phyloP scores from a whole-genome alignment of 1,140 invertebrate genomes.

The Maconellicoccus hirsutus region DNA sequence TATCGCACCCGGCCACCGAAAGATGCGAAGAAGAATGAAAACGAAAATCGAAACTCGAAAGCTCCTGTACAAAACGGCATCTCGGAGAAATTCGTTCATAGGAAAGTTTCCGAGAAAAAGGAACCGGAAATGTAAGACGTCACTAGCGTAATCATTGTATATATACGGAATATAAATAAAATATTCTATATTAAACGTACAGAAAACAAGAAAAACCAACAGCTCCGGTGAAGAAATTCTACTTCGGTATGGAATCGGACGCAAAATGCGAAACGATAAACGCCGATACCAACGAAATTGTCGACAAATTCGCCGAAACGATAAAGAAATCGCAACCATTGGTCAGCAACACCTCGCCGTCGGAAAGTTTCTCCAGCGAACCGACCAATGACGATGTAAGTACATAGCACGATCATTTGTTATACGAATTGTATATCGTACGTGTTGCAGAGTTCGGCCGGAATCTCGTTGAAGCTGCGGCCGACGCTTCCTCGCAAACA shows the following conservation, averaged over 20 bases:
- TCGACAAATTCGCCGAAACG: constrained; percentile 36
- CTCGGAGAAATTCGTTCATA: neutral
- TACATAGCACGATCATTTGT: neutral
- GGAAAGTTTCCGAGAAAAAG: neutral
- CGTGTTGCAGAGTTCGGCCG: constrained; percentile 20
- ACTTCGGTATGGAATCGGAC: constrained; percentile 58
- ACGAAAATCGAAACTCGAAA: neutral
- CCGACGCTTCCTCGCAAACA: constrained; percentile 66
- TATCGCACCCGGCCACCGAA: neutral
- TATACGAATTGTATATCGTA: neutral
- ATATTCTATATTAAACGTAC: too few relatives aligned
- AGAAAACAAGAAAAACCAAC: too few relatives aligned
- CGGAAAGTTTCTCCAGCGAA: constrained; percentile 29
- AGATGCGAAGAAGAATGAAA: neutral
- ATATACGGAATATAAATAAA: too few relatives aligned
- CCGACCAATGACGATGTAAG: constrained; percentile 25
- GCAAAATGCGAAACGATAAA: constrained; percentile 27
- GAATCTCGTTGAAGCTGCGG: constrained; percentile 53
- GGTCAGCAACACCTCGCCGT: constrained; percentile 26
- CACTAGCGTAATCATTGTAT: too few relatives aligned
- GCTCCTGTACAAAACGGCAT: neutral
- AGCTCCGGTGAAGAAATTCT: constrained; percentile 54
- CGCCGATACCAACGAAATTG: constrained; percentile 28
- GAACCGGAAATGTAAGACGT: neutral
- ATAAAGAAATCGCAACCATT: constrained; percentile 25